A percentile compares a stretch with the other conserved stretches of the same genome.
Conservation (phyloP, 2,113 vertebrate genomes). For the Oenanthe oenanthe region DNA sequence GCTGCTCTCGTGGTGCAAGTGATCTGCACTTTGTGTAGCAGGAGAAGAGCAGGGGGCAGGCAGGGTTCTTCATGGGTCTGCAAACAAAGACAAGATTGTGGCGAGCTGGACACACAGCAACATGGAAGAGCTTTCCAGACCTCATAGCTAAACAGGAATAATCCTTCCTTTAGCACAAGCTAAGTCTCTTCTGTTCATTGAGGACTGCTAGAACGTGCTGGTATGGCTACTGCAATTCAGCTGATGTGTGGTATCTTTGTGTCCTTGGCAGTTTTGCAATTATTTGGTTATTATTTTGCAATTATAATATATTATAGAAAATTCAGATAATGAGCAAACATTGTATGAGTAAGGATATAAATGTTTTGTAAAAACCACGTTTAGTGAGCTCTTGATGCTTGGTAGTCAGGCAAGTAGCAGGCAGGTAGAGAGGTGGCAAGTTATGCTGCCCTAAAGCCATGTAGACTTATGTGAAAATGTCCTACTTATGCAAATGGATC, state of each 20-base stretch:
- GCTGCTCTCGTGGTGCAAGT: neutral
- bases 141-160: neutral
- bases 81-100: neutral
- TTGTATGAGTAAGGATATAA: neutral
- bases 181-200: neutral
- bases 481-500: slow-evolving; percentile 56
- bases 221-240: neutral
- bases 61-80: neutral
- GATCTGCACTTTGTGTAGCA: neutral
- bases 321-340: neutral
- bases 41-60: too few species aligned
- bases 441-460: neutral
- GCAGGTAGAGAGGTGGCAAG: neutral
- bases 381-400: neutral
- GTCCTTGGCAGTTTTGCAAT: neutral
- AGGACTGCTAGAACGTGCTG: rapidly evolving
- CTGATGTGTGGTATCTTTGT: neutral
- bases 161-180: neutral
- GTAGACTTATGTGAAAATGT: slow-evolving; percentile 37
- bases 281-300: neutral
- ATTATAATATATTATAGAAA: neutral
- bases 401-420: neutral
- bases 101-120: neutral
- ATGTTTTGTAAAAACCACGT: neutral
- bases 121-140: neutral